Conservation (phyloP, 2,888 invertebrate species). For the Acronicta aceris region DNA sequence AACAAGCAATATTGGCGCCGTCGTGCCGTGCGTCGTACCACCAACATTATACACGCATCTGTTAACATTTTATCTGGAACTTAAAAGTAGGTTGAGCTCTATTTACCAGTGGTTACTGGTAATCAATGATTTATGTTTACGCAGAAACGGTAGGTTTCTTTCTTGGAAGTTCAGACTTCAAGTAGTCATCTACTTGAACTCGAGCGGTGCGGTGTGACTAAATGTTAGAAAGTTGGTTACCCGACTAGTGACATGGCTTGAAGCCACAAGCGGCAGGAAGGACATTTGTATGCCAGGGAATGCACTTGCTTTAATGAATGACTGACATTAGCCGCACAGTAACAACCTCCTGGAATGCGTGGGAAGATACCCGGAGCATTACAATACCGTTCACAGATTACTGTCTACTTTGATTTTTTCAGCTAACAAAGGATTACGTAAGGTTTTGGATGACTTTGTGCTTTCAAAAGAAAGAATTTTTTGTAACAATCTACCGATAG, state of each 20-base stretch:
- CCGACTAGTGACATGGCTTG: slow-evolving; percentile 44
- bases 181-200: slow-evolving; percentile 26
- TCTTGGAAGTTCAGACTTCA: slow-evolving; percentile 12
- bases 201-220: slow-evolving; percentile 48
- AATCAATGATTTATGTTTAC: slow-evolving; percentile 45
- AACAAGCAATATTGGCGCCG: slow-evolving; percentile 76
- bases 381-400: slow-evolving; percentile 62
- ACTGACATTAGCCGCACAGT: slow-evolving; percentile 70
- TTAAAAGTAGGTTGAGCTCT: slow-evolving; percentile 58
- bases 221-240: slow-evolving; percentile 69
- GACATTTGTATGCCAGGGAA: slow-evolving; percentile 79
- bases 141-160: slow-evolving; percentile 34
- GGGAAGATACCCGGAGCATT: slow-evolving; percentile 66
- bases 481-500: slow-evolving; percentile 3
- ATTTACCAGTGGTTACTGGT: slow-evolving; percentile 45
- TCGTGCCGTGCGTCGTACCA: slow-evolving; percentile 48
- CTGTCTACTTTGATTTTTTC: slow-evolving; percentile 57
- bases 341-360: slow-evolving; percentile 72
- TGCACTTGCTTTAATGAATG: slow-evolving; percentile 78
- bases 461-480: slow-evolving; percentile 20
- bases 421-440: slow-evolving; percentile 55
- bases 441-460: slow-evolving; percentile 28
- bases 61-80: slow-evolving; percentile 68
- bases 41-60: slow-evolving; percentile 58
- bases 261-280: slow-evolving; percentile 64